phyloP scores from a whole-genome alignment of 2,888 invertebrate genomes.

The Nomada flava region DNA sequence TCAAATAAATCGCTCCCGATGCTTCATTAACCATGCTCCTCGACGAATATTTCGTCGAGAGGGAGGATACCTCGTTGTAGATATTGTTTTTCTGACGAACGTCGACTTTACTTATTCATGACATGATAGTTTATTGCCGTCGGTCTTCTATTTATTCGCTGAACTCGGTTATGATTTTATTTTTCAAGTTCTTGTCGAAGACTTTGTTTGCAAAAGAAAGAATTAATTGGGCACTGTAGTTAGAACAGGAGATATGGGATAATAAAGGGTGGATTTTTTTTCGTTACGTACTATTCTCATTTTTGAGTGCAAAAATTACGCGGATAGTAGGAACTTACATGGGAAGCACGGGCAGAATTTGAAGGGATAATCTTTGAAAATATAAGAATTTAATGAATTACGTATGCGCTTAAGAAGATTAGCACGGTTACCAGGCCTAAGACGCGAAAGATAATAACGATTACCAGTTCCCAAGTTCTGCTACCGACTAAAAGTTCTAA shows the following conservation, averaged over 20 bases:
- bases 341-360: neutral
- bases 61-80: neutral
- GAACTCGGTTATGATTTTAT: too few relatives aligned
- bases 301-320: neutral
- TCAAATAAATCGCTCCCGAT: slow-evolving; percentile 62
- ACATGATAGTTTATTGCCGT: too few relatives aligned
- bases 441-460: too few relatives aligned
- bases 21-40: slow-evolving; percentile 46
- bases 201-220: too few relatives aligned
- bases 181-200: too few relatives aligned
- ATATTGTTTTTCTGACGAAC: neutral
- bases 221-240: too few relatives aligned
- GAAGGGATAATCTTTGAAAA: neutral
- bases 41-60: slow-evolving; percentile 13
- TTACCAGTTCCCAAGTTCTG: too few relatives aligned
- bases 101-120: too few relatives aligned
- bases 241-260: too few relatives aligned
- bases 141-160: too few relatives aligned
- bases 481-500: too few relatives aligned
- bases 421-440: neutral
- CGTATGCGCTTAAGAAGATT: neutral
- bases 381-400: neutral
- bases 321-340: neutral
- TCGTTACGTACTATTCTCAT: neutral
- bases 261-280: neutral